Base-by-base conservation (phyloP, 2,797 vertebrate genomes). In the Danio albolineatus region DNA sequence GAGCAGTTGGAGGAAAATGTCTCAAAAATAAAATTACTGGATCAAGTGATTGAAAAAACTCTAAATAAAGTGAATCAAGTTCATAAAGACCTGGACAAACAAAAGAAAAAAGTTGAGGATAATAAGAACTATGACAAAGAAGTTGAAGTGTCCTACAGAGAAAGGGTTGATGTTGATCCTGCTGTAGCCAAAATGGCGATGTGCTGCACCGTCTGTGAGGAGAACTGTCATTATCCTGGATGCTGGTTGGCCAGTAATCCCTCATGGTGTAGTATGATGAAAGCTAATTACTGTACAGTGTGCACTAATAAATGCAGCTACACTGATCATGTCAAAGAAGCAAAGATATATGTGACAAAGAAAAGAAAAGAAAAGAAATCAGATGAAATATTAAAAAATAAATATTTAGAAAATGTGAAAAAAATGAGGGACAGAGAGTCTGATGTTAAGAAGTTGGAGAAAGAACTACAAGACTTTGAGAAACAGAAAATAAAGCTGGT, bases 161-260 rank as follows among this genome's bases (percentile, higher is more conserved):
- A 21, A 0, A n/a, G 4, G 10, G 75, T 71, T 2, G n/a, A 71
- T 7, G 73, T 78, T 19, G 7, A 56, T 14, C 14, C 5, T 19
- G 2, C 48, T n/a, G 0, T 41, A 5, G 14, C 17, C 0, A 62
- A 6, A 7, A 0, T 8, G 4, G 79, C 75, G 0, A 39, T 0
- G 2, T 56, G 60, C 70, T 84, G 82, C 49, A 61, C 0, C 0
- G 10, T 14, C 9, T 84, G 79, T 78, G 3, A 84, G 69, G 73
- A 77, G 66, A 83, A 80, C 78, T 83, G 82, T 36, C 66, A 73
- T 36, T 83, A 61, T 9, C 82, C 82, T 66, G 72, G 49, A 19
- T 80, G 59, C 66, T 57, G 65, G 59, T 79, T 73, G 73, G 1
- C 10, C 7, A 49, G 0, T 8, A 7, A 28, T 3, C 28, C 28